A percentile compares a stretch with the other conserved stretches of the same genome.
Conservation (phyloP, 2,888 invertebrate genomes). For the Pilophorus perplexus region DNA sequence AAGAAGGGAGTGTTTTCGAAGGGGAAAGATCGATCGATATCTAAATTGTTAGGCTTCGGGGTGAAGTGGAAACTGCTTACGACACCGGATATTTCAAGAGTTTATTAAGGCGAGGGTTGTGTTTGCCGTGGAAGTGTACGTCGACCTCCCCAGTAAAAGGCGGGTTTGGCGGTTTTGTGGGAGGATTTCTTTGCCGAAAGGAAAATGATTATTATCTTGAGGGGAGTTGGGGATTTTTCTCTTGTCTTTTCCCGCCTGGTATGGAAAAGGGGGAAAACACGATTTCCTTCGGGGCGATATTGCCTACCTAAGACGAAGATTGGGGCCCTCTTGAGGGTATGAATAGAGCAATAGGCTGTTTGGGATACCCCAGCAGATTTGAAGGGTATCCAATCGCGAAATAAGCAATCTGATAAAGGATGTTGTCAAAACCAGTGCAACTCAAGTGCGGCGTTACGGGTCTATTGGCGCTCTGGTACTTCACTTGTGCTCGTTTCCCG, state of each 20-base stretch:
- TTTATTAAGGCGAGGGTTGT: constrained; percentile 1
- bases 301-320: constrained; percentile 9
- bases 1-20: too few relatives aligned
- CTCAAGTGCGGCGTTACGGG: too few relatives aligned
- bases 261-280: neutral
- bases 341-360: too few relatives aligned
- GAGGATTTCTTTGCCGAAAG: constrained; percentile 1
- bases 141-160: neutral
- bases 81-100: constrained; percentile 18
- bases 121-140: neutral
- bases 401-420: too few relatives aligned
- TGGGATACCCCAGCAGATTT: too few relatives aligned
- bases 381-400: too few relatives aligned
- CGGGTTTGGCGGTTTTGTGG: too few relatives aligned
- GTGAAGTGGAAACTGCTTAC: constrained; percentile 26
- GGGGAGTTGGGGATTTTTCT: neutral
- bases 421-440: too few relatives aligned
- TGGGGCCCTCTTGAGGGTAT: too few relatives aligned
- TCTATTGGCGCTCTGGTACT: too few relatives aligned
- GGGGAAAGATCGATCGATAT: neutral
- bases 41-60: constrained; percentile 4
- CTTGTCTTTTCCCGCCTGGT: neutral
- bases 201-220: constrained; percentile 22
- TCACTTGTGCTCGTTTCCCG: too few relatives aligned
- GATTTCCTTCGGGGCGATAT: neutral